Percentiles rank a stretch among this genome's conserved stretches.
Conservation (phyloP, 2,888 invertebrate species). For the Apodemia duryi region DNA sequence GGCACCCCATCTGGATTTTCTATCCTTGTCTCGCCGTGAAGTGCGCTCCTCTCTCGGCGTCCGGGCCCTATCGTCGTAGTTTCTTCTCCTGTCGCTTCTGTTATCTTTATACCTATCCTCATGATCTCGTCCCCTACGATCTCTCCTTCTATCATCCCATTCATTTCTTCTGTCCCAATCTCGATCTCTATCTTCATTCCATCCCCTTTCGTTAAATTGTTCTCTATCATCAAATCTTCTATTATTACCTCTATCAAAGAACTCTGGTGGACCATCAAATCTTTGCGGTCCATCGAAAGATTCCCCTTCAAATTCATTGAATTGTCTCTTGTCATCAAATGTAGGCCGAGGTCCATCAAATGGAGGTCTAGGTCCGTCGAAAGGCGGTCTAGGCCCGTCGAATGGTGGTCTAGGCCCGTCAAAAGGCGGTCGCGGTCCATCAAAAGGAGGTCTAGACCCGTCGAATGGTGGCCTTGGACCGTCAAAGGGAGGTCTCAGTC, state of each 20-base stretch:
- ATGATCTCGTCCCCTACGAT: slow-evolving; percentile 44
- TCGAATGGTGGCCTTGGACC: slow-evolving; percentile 54
- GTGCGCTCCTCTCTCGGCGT: slow-evolving; percentile 38
- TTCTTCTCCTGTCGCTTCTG: slow-evolving; percentile 44
- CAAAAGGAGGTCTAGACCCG: slow-evolving; percentile 46
- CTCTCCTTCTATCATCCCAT: slow-evolving; percentile 55
- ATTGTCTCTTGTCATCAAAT: slow-evolving; percentile 38
- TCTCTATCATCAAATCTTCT: slow-evolving; percentile 65
- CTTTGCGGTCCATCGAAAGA: slow-evolving; percentile 40
- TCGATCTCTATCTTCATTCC: slow-evolving; percentile 54
- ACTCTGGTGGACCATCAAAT: slow-evolving; percentile 58
- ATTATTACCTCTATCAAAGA: slow-evolving; percentile 60
- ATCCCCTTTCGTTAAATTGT: slow-evolving; percentile 54
- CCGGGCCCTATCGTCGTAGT: slow-evolving; percentile 42
- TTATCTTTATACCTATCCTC: slow-evolving; percentile 52
- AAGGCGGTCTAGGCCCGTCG: slow-evolving; percentile 45
- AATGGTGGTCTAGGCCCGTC: slow-evolving; percentile 47
- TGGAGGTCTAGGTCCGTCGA: slow-evolving; percentile 46
- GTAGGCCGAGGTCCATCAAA: slow-evolving; percentile 49
- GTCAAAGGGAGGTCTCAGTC: slow-evolving; percentile 41
- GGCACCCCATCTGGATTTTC: slow-evolving; percentile 69
- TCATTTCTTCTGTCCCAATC: slow-evolving; percentile 51
- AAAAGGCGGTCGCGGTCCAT: slow-evolving; percentile 46
- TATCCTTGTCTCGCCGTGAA: slow-evolving; percentile 54
- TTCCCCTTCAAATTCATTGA: slow-evolving; percentile 18